Base-by-base conservation (phyloP, 2,888 invertebrate genomes). In the Argynnis bischoffii region DNA sequence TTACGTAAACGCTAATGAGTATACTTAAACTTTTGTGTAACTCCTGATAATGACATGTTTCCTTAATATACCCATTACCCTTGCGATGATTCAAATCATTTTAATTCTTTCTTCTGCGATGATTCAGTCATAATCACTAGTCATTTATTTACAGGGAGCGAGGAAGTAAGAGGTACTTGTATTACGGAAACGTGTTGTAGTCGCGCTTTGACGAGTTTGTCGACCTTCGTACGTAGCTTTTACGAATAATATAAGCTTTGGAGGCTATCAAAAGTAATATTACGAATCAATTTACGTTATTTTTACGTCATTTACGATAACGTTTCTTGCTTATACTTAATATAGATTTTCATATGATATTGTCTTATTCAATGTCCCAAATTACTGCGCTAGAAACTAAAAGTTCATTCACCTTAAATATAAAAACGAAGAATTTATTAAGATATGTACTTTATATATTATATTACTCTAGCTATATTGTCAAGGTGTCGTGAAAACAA, bases 111-210 rank as follows among this genome's bases (percentile, higher is more conserved):
- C 11, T 41, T 41, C 35, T 63, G 46, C 26, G 26, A 47, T 55
- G 31, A 55, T 21, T 64, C 21, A 46, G 15, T 53, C 47, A 21
- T 13, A 55, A 14, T 66, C 26, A 56, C 18, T 55, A 47, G 15
- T 46, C 59, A 60, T 59, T 66, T 41, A 55, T 61, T 59, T 48
- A 67, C 63, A 69, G 72, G 66, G 69, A 67, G 70, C 51, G 61
- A 71, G 76, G 75, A 76, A 75, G 76, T 76, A 66, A 68, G 61
- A 66, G 72, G 71, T 72, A 67, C 73, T 68, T 70, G 66, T 64
- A 51, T 71, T 76, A 75, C 78, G 78, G 78, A 79, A 78, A 77
- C 72, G 74, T 72, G 69, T 69, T 71, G 70, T 73, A 70, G 67
- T 74, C 72, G 69, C 73, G 72, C 59, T 46, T 21, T 47, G 74